phyloP scores from a whole-genome alignment of 2,113 vertebrate genomes.

The Seriola aureovittata region DNA sequence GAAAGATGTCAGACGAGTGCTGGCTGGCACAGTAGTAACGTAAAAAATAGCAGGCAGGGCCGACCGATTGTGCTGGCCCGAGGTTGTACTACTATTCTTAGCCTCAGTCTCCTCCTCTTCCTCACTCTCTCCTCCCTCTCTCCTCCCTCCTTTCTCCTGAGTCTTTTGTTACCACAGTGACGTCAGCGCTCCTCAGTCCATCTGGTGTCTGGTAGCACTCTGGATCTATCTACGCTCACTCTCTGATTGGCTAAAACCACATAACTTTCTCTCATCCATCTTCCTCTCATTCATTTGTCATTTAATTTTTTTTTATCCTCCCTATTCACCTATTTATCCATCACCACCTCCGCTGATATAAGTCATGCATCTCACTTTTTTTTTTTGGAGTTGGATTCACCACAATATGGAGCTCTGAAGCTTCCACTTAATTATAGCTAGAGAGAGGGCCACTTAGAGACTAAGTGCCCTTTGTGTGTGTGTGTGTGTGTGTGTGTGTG shows the following conservation, averaged over 20 bases:
- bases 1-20: slow-evolving; percentile 44
- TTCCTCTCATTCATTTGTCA: slow-evolving; percentile 16
- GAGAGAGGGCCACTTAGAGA: slow-evolving; percentile 31
- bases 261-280: slow-evolving; percentile 37
- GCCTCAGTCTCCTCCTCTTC: slow-evolving; percentile 65
- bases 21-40: slow-evolving; percentile 66
- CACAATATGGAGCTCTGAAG: slow-evolving; percentile 10
- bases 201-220: slow-evolving; percentile 64
- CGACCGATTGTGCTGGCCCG: slow-evolving; percentile 59
- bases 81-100: slow-evolving; percentile 77
- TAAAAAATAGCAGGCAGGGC: slow-evolving; percentile 67
- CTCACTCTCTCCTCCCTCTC: slow-evolving; percentile 36
- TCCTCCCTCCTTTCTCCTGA: slow-evolving; percentile 38
- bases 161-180: slow-evolving; percentile 58
- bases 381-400: slow-evolving; percentile 21
- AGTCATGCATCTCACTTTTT: slow-evolving; percentile 11
- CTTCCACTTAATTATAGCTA: slow-evolving; percentile 27
- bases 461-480: slow-evolving; percentile 13
- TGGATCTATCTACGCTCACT: slow-evolving; percentile 35
- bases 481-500: neutral
- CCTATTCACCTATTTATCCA: slow-evolving; percentile 41
- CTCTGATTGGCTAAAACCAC: slow-evolving; percentile 56
- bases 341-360: slow-evolving; percentile 27
- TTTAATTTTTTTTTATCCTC: slow-evolving; percentile 51
- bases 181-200: slow-evolving; percentile 55